These are phyloP conservation scores for Yponomeuta evonymella DNA, from an alignment of 2,888 invertebrate genomes.

Conservation along the genomic window DNA sequence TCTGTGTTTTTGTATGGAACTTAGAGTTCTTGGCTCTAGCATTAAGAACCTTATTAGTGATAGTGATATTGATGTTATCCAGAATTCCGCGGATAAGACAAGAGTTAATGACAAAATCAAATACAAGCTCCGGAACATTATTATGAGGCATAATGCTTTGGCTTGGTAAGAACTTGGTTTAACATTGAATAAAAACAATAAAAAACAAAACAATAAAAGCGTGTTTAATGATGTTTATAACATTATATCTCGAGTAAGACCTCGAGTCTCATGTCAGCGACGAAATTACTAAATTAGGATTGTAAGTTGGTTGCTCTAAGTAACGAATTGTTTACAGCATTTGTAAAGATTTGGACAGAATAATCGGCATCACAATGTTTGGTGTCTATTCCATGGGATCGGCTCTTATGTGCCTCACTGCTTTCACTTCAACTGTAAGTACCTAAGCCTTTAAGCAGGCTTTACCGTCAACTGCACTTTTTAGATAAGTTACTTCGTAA, in stretches of 20 bases:
- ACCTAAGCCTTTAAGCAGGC: neutral
- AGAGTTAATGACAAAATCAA: conserved; percentile 34
- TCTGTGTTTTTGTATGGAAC: conserved; percentile 48
- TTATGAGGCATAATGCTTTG: conserved; percentile 43
- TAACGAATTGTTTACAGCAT: conserved; percentile 39
- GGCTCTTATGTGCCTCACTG: conserved; percentile 58
- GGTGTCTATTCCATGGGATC: conserved; percentile 54
- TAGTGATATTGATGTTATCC: conserved; percentile 37
- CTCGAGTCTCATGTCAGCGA: too few relatives aligned
- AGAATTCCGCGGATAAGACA: conserved; percentile 21
- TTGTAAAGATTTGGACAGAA: conserved; percentile 39
- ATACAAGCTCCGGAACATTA: conserved; percentile 42
- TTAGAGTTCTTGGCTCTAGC: conserved; percentile 45
- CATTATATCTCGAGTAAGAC: too few relatives aligned
- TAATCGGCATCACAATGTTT: conserved; percentile 53
- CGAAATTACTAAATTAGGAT: too few relatives aligned
- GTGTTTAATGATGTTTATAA: too few relatives aligned
- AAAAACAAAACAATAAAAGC: too few relatives aligned
- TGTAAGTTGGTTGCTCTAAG: neutral
- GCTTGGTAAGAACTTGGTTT: conserved; percentile 34
- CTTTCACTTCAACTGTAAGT: conserved; percentile 55
- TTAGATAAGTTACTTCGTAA: too few relatives aligned
- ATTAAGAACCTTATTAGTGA: conserved; percentile 38
- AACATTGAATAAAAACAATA: too few relatives aligned
- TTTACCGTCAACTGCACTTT: too few relatives aligned